Evolutionary conservation across 2,797 vertebrate species (phyloP).

Genomic region (Eulemur rubriventer): DNA sequence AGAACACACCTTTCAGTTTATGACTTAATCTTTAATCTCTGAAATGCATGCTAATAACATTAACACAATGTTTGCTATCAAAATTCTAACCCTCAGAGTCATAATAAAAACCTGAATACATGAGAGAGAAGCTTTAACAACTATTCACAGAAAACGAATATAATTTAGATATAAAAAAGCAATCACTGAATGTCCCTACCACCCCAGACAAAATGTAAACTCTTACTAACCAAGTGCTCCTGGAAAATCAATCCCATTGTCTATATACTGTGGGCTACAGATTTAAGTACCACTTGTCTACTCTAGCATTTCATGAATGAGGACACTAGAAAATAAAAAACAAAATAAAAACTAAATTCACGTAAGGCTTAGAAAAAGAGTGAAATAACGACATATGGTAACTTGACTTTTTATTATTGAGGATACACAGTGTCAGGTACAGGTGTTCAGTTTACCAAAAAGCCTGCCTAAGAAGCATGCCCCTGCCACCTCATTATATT

Average conservation of each 20-base stretch:
- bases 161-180: not conserved
- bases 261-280: not conserved
- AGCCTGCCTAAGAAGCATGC: not conserved
- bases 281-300: not conserved
- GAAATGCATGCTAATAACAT: not conserved
- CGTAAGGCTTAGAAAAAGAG: not conserved
- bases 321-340: not conserved
- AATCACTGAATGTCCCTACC: conserved; percentile 53
- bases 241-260: not conserved
- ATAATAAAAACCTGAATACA: not conserved
- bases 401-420: not conserved
- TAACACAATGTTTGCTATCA: not conserved
- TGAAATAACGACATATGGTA: not conserved
- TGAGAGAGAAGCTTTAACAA: not conserved
- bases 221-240: not conserved
- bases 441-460: not conserved
- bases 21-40: not conserved
- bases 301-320: not conserved
- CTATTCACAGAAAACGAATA: not conserved
- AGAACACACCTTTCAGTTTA: not conserved
- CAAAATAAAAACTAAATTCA: not conserved
- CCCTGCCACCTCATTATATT: not conserved
- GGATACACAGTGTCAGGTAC: not conserved
- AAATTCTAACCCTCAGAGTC: not conserved
- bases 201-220: not conserved